phyloP scores from a whole-genome alignment of 1,140 invertebrate species.

The Bombus terrestris region DNA sequence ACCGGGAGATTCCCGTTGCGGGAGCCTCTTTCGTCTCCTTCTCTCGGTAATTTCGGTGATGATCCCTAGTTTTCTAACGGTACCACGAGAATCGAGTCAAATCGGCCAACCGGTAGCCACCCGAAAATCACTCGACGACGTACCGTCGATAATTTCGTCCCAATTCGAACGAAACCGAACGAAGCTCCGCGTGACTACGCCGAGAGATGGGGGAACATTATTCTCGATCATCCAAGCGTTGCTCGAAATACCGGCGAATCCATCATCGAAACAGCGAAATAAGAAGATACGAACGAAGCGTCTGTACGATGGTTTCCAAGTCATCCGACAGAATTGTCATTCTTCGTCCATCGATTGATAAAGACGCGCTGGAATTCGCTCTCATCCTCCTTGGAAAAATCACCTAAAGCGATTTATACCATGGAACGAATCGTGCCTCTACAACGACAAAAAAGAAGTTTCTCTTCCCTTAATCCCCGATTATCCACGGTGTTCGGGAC shows the following conservation, averaged over 20 bases:
- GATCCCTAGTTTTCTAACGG: conserved; percentile 45
- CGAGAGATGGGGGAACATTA: not conserved
- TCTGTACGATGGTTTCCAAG: not conserved
- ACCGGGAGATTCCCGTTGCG: conserved; percentile 60
- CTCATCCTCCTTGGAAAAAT: conserved; percentile 23
- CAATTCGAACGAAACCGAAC: not conserved
- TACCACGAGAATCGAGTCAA: not conserved
- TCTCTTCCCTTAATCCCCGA: conserved; percentile 27
- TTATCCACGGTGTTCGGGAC: conserved; percentile 42
- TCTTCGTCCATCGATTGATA: not conserved
- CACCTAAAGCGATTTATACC: conserved; percentile 3
- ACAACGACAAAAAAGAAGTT: conserved; percentile 8
- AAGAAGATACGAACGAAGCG: not conserved
- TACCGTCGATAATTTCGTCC: not conserved
- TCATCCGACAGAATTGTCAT: not conserved
- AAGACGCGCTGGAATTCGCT: not conserved
- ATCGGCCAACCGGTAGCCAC: not conserved
- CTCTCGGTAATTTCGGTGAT: conserved; percentile 34
- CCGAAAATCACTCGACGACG: not conserved
- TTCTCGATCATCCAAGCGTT: not conserved
- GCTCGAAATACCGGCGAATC: not conserved
- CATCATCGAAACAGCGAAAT: not conserved
- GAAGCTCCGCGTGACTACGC: not conserved
- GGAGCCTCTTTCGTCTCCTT: conserved; percentile 10
- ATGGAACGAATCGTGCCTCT: conserved; percentile 34